These are phyloP conservation scores for Ciconia maguari DNA, from an alignment of 2,113 vertebrate genomes.

Conservation along the genomic window DNA sequence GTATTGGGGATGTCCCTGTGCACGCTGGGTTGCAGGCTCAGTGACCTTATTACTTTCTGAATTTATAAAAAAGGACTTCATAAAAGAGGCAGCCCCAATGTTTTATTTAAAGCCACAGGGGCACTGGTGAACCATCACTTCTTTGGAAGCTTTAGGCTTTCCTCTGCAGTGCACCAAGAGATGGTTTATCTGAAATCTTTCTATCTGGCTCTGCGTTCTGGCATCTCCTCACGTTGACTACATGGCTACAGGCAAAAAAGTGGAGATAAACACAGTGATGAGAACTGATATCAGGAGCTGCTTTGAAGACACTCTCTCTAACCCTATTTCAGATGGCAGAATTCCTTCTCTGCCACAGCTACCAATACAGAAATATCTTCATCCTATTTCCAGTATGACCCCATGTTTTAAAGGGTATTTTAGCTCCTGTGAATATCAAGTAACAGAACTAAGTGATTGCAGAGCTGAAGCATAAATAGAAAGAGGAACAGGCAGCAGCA, in stretches of 20 bases:
- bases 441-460: slow-evolving; percentile 2
- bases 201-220: not conserved
- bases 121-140: not conserved
- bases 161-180: not conserved
- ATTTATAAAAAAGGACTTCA: not conserved
- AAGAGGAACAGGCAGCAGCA: slow-evolving; percentile 43
- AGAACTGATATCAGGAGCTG: not conserved
- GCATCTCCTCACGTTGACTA: not conserved
- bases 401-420: slow-evolving; percentile 18
- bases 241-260: not conserved
- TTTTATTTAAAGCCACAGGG: not conserved
- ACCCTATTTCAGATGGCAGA: not conserved
- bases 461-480: slow-evolving; percentile 46
- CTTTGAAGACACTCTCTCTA: not conserved
- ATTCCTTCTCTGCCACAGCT: not conserved
- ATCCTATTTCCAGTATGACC: not conserved
- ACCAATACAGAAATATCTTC: not conserved
- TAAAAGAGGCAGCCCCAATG: not conserved
- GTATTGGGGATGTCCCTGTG: not conserved
- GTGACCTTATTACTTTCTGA: not conserved
- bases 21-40: not conserved
- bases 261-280: not conserved
- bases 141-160: not conserved
- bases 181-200: not conserved
- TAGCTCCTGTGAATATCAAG: slow-evolving; percentile 15